Conservation (phyloP, 1,140 invertebrate genomes). For the Eufriesea mexicana region DNA sequence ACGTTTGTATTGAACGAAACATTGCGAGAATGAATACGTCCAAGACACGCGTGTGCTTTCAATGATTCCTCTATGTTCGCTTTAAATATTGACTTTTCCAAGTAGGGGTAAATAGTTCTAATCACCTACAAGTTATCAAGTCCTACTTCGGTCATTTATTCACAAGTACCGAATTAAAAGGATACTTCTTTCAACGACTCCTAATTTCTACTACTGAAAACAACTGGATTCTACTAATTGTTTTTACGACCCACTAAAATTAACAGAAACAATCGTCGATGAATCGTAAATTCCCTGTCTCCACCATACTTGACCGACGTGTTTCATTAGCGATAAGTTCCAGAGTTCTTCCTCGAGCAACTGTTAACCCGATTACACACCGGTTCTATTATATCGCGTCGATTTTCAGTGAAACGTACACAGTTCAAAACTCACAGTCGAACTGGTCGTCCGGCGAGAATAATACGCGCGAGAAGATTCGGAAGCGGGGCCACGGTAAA, state of each 20-base stretch:
- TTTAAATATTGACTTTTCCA: not conserved
- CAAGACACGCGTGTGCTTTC: not conserved
- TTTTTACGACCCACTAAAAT: not conserved
- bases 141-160: not conserved
- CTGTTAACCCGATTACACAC: not conserved
- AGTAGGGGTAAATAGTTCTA: not conserved
- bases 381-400: too few relatives aligned
- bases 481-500: constrained; percentile 46
- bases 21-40: not conserved
- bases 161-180: not conserved
- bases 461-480: constrained; percentile 40
- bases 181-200: not conserved
- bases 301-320: not conserved
- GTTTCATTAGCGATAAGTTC: not conserved
- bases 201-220: too few relatives aligned
- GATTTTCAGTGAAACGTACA: not conserved
- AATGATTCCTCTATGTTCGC: too few relatives aligned
- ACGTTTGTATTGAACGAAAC: not conserved
- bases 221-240: too few relatives aligned
- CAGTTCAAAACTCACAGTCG: not conserved
- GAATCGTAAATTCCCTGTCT: not conserved
- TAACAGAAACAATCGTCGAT: not conserved
- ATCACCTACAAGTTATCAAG: not conserved
- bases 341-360: too few relatives aligned
- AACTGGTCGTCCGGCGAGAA: not conserved